Evolutionary conservation across 53 echinoderm and acorn worm species (phyloP), one percentile per base, ranked within the genome.

Genomic region (Crossaster papposus): DNA sequence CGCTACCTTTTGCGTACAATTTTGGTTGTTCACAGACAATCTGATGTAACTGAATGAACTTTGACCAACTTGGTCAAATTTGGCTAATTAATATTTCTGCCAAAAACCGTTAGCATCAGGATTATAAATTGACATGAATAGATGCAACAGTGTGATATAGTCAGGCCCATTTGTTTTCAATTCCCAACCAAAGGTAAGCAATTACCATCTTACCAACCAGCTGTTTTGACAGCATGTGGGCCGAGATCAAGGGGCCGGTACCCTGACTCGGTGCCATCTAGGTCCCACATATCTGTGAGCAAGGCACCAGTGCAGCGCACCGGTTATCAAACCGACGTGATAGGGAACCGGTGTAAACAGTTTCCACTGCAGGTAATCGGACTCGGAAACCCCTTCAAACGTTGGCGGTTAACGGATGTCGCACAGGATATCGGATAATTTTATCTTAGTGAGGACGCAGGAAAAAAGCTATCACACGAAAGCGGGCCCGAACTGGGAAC

Each of bases 401-500:
- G 28, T 82, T 65, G 36, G 73, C 28, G 29, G 54, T n/a, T n/a
- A n/a, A n/a, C 51, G 85, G 85, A 85, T 72, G 73, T 51, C 10
- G 50, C 51, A 30, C 5, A 38, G 85, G 85, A 85, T 85, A 52
- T 85, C 31, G 70, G 85, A 85, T 85, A 85, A 85, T 85, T 65
- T 72, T 51, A 4, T 53, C 54, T 30, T 72, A 51, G n/a, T 85
- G 71, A 8, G 73, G 28, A 51, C 44, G 32, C 72, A 72, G 85
- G 85, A 85, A 85, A 38, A 44, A 72, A 52, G 71, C 29, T 12
- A 32, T 51, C 20, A 23, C 24, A 26, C 70, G 65, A 70, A 65
- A 70, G n/a, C 70, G 36, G 72, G 73, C 73, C 34, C 31, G 71
- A 72, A 70, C 73, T 72, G 50, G 7, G 33, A 70, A 28, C 54